Percentiles rank a stretch among this genome's conserved stretches.
These are phyloP conservation scores for Calycopis cecrops DNA, from an alignment of 1,140 invertebrate genomes.

Conservation along the genomic window DNA sequence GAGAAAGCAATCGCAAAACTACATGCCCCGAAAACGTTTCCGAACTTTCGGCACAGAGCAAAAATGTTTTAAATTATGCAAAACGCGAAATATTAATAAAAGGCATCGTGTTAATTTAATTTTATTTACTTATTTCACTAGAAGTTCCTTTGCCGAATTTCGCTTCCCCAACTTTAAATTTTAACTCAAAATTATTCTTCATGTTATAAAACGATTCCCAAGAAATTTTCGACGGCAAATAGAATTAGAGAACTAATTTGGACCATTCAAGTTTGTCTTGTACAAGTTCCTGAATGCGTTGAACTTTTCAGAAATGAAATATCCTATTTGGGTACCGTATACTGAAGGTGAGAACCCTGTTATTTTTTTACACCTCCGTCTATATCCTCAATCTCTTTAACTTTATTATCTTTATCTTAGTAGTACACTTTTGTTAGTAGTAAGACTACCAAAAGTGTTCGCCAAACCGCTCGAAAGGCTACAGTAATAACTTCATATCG, in stretches of 20 bases:
- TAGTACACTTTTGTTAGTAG: too few species aligned
- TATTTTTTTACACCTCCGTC: too few species aligned
- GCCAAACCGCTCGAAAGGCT: too few species aligned
- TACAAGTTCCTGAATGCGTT: constrained; percentile 31
- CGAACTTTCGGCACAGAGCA: background rate
- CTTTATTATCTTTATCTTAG: too few species aligned
- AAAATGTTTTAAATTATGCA: constrained; percentile 10
- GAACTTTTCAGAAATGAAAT: constrained; percentile 34
- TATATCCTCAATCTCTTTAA: too few species aligned
- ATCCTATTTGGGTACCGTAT: constrained; percentile 16
- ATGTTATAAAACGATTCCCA: constrained; percentile 31
- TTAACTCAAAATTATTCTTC: constrained; percentile 22
- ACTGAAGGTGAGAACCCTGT: too few species aligned
- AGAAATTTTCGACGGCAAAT: constrained; percentile 39
- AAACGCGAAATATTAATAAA: constrained; percentile 11
- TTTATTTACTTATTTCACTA: constrained; percentile 14
- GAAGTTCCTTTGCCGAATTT: constrained; percentile 14
- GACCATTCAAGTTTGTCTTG: constrained; percentile 33
- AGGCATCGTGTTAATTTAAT: constrained; percentile 15
- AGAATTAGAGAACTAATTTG: constrained; percentile 41
- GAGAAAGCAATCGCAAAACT: too few species aligned
- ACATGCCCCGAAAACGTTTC: too few species aligned
- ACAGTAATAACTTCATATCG: too few species aligned
- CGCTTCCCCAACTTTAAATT: constrained; percentile 16
- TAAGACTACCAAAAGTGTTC: too few species aligned